Evolutionary conservation across 2,113 vertebrate species (phyloP).

Genomic region (Anseranas semipalmata): DNA sequence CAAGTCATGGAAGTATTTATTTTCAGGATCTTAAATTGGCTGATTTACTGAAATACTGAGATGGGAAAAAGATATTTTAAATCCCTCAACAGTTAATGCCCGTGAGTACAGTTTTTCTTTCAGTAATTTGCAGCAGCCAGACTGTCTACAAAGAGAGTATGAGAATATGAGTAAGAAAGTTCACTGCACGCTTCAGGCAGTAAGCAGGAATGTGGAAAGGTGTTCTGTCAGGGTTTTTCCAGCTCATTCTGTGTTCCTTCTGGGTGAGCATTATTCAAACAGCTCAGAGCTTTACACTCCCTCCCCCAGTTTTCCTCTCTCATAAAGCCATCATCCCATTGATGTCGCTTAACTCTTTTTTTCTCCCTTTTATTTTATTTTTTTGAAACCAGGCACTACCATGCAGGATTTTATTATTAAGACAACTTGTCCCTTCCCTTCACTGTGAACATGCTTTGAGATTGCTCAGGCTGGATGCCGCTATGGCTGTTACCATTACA

Average conservation of each 20-base stretch:
- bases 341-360: not conserved
- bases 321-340: not conserved
- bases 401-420: not conserved
- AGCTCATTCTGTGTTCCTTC: not conserved
- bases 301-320: not conserved
- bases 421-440: not conserved
- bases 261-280: not conserved
- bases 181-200: not conserved
- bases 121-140: not conserved
- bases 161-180: not conserved
- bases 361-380: not conserved
- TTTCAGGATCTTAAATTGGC: not conserved
- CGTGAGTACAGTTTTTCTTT: not conserved
- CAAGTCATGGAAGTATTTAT: not conserved
- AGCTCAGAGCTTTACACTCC: not conserved
- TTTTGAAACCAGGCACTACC: not conserved
- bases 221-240: not conserved
- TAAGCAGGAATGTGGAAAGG: fast-evolving
- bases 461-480: not conserved
- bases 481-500: not conserved
- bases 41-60: not conserved
- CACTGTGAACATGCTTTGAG: fast-evolving
- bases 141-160: not conserved
- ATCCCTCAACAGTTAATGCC: not conserved
- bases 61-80: not conserved